These are phyloP conservation scores for Plotosus lineatus DNA, from an alignment of 2,113 vertebrate genomes.

Conservation along the genomic window DNA sequence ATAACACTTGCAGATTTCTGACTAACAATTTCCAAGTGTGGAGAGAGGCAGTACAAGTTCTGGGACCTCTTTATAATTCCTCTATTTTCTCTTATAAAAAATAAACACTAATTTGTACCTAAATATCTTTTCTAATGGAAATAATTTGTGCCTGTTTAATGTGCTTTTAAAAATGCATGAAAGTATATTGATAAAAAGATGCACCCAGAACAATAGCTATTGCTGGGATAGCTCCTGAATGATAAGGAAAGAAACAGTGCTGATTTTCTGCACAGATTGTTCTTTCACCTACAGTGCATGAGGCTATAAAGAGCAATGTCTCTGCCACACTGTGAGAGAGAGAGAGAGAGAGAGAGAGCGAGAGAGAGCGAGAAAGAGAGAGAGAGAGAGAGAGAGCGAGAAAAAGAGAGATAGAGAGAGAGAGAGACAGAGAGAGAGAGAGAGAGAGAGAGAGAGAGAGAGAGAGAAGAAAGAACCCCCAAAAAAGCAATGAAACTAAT, in stretches of 20 bases:
- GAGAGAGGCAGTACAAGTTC: slow-evolving; percentile 10
- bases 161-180: background rate
- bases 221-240: background rate
- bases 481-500: slow-evolving; percentile 39
- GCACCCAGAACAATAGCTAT: background rate
- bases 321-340: slow-evolving; percentile 16
- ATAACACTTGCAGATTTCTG: slow-evolving; percentile 20
- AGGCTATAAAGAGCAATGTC: background rate
- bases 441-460: slow-evolving; percentile 14
- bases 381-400: slow-evolving; percentile 10
- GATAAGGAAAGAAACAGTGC: background rate
- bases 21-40: slow-evolving; percentile 12
- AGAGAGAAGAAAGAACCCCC: background rate
- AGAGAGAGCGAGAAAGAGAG: background rate
- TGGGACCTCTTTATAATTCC: slow-evolving; percentile 4
- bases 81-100: background rate
- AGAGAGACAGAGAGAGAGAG: background rate
- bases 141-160: background rate
- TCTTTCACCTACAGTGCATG: background rate
- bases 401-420: slow-evolving; percentile 1
- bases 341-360: slow-evolving; percentile 8
- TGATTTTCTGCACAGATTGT: background rate
- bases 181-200: background rate
- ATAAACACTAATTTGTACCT: background rate
- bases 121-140: background rate